Evolutionary conservation across 1,140 invertebrate genomes (phyloP), one percentile per base, ranked within the genome.

Genomic region (Andricus grossulariae): DNA sequence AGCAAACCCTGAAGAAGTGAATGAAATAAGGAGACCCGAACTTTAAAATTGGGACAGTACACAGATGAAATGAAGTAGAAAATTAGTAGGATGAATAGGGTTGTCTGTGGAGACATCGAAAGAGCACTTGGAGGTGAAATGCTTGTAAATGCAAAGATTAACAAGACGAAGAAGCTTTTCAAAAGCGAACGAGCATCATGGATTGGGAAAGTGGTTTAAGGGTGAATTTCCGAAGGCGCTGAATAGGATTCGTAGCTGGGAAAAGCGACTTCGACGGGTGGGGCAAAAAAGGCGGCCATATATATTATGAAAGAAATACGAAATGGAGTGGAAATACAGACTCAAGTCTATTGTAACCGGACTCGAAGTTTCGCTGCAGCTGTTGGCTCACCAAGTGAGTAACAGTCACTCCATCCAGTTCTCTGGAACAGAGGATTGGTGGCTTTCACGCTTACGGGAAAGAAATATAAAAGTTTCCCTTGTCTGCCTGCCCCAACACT

Each of bases 271-370:
- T 72, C 45, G 55, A 55, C 39, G 45, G 25, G 0, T 45, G 7
- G 7, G 25, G 18, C 72, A 73, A 82, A 73, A 80, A 74, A 74
- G 49, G 70, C 75, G 80, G 60, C 32, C 54, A 52, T 76, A 66
- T 78, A 76, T 75, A 79, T 84, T 81, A 79, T 74, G 79, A 85
- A 80, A 84, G 82, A 86, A 86, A 83, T 81, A 78, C 39, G 73
- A 86, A 86, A 86, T 86, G 84, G 84, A 84, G 82, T 45, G 84
- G 82, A 86, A 86, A 85, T 77, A 83, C 74, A 75, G 82, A 25
- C 73, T 49, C 75, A 71, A 75, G 76, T 74, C 74, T 39, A 55
- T 77, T 74, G 74, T 78, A 72, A 82, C 80, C 52, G 83, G 76
- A 81, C 81, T 51, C 71, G 55, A 81, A 83, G 80, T 79, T 85